phyloP scores from a whole-genome alignment of 2,113 vertebrate genomes.

The Puma concolor region DNA sequence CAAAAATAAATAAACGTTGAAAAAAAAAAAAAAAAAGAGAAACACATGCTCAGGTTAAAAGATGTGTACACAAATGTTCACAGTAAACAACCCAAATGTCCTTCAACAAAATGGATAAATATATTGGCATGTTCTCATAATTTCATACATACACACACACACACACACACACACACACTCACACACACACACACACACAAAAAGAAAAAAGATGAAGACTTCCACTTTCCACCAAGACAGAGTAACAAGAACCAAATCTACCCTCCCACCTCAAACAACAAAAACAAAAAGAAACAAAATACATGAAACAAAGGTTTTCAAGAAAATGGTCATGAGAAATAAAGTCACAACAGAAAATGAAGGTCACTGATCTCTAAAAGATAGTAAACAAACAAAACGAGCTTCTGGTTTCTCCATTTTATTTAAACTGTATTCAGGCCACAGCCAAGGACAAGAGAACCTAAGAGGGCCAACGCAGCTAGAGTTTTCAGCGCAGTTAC shows the following conservation, averaged over 20 bases:
- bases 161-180: background rate
- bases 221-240: background rate
- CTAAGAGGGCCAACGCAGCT: background rate
- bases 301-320: background rate
- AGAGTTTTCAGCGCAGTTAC: background rate
- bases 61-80: background rate
- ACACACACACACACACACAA: background rate
- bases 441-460: background rate
- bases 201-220: background rate
- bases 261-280: background rate
- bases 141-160: background rate
- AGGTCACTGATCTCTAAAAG: background rate
- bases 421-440: background rate
- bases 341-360: background rate
- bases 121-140: background rate
- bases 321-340: background rate
- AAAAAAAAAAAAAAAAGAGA: too few species aligned
- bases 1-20: too few species aligned
- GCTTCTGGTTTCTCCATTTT: background rate
- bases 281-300: background rate
- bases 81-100: background rate
- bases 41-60: background rate
- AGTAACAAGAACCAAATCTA: background rate
- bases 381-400: background rate
- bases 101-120: background rate